Conservation (phyloP, 2,797 vertebrate species). For the Cheracebus regulus region DNA sequence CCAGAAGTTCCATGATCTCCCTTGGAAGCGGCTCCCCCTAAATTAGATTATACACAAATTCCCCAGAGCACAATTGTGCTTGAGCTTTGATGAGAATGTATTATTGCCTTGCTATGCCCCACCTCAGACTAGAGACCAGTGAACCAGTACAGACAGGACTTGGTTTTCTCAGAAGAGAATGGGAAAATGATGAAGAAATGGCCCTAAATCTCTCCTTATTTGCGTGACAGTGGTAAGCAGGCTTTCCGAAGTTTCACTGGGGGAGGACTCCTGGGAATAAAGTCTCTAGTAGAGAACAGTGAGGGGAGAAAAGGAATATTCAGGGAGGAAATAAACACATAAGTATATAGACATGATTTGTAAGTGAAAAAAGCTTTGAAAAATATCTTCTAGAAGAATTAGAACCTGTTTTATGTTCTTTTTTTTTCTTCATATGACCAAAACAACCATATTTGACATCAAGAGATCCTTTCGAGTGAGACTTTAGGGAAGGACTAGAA, state of each 20-base stretch:
- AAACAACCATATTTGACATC: slow-evolving; percentile 64
- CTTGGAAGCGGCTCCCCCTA: slow-evolving; percentile 68
- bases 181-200: neutral
- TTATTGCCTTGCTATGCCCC: neutral
- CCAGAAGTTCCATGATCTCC: slow-evolving; percentile 58
- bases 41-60: slow-evolving; percentile 71
- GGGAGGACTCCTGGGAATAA: slow-evolving; percentile 63
- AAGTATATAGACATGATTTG: slow-evolving; percentile 60
- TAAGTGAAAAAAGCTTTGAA: slow-evolving; percentile 73
- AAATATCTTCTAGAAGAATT: slow-evolving; percentile 67
- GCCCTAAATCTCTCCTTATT: slow-evolving; percentile 43
- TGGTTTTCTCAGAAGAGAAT: slow-evolving; percentile 58
- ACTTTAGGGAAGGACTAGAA: slow-evolving; percentile 45
- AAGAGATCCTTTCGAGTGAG: slow-evolving; percentile 63
- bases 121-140: slow-evolving; percentile 34
- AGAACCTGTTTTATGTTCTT: slow-evolving; percentile 49
- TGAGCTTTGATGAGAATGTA: slow-evolving; percentile 55
- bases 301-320: slow-evolving; percentile 57
- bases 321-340: slow-evolving; percentile 61
- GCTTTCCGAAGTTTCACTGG: slow-evolving; percentile 62
- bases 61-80: neutral
- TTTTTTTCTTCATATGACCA: slow-evolving; percentile 22
- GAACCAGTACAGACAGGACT: neutral
- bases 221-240: slow-evolving; percentile 50
- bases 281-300: slow-evolving; percentile 48